phyloP scores from a whole-genome alignment of 2,113 vertebrate species.

The Acanthisitta chloris region DNA sequence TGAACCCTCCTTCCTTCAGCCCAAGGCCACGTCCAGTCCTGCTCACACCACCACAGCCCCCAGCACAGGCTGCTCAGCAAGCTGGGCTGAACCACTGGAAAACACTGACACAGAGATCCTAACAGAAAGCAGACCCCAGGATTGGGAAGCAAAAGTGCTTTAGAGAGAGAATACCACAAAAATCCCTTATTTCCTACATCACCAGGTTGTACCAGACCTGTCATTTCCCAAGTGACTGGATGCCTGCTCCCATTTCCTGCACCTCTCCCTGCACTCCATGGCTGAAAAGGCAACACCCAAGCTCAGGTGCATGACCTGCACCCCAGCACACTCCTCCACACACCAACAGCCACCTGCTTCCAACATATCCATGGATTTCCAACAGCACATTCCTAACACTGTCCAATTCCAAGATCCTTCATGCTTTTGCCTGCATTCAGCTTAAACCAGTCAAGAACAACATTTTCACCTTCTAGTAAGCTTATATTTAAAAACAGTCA shows the following conservation, averaged over 20 bases:
- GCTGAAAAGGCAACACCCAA: background rate
- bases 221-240: background rate
- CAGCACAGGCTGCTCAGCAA: background rate
- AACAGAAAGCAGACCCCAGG: background rate
- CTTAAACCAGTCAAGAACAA: fast-evolving
- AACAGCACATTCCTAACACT: background rate
- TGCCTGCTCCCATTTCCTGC: background rate
- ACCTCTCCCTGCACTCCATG: background rate
- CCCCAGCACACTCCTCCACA: fast-evolving
- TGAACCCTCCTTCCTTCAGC: background rate
- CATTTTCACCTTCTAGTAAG: background rate
- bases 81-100: background rate
- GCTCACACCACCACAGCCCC: background rate
- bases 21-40: background rate
- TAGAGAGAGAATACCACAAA: background rate
- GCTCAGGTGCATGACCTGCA: fast-evolving
- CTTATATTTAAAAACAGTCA: background rate
- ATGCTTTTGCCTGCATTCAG: fast-evolving
- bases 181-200: background rate
- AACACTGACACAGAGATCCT: fast-evolving
- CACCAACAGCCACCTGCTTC: background rate
- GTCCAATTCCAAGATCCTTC: background rate
- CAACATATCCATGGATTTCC: background rate
- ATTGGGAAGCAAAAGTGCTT: background rate
- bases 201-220: background rate